Conservation (phyloP, 2,113 vertebrate species). For the Mobula birostris region DNA sequence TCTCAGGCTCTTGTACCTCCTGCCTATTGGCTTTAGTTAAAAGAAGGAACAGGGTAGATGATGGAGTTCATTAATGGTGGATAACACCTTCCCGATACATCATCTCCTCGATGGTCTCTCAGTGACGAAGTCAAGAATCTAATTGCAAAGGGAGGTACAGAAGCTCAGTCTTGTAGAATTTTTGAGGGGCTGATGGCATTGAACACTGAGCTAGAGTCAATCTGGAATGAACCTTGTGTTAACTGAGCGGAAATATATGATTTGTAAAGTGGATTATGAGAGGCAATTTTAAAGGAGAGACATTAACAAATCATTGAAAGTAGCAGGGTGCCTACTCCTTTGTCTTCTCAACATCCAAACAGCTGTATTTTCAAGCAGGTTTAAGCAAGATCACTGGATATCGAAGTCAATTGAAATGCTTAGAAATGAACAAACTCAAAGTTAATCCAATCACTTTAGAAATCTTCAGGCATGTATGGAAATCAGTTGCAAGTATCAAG, state of each 20-base stretch:
- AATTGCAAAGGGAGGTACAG: too few species aligned
- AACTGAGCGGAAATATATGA: neutral
- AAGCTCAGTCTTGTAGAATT: too few species aligned
- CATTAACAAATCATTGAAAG: neutral
- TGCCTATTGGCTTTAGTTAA: too few species aligned
- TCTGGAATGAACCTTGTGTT: neutral
- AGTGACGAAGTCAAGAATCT: too few species aligned
- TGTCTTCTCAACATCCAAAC: neutral
- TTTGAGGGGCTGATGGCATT: too few species aligned
- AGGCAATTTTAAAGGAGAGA: neutral
- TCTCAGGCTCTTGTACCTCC: too few species aligned
- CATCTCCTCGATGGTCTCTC: too few species aligned
- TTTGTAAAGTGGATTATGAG: neutral
- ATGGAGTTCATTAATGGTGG: too few species aligned
- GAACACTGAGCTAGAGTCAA: neutral
- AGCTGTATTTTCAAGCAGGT: neutral
- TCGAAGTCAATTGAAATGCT: neutral
- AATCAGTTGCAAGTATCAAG: neutral
- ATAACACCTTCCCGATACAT: too few species aligned
- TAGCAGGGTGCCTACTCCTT: neutral
- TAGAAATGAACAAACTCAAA: neutral
- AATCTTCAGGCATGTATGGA: neutral
- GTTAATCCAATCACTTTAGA: neutral
- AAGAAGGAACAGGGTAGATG: too few species aligned
- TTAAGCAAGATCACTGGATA: neutral